These are phyloP conservation scores for Spodoptera litura DNA, from an alignment of 1,140 invertebrate genomes.

Conservation along the genomic window DNA sequence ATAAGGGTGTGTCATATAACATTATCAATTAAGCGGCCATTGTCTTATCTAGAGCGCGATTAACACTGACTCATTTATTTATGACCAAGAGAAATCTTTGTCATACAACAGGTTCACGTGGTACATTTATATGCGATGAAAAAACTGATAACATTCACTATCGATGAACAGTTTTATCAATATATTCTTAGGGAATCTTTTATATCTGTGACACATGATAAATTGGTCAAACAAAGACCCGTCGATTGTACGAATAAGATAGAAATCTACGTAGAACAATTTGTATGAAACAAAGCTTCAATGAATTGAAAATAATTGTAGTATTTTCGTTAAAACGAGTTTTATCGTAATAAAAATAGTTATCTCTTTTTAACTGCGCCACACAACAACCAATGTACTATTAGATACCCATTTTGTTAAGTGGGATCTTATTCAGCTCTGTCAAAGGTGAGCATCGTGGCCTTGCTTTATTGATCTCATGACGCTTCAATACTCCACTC, in stretches of 20 bases:
- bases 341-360: no score
- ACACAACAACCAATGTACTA: slow-evolving; percentile 17
- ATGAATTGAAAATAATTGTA: not conserved
- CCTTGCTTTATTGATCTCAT: slow-evolving; percentile 1
- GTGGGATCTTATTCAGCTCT: not conserved
- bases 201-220: no score
- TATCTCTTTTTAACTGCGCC: not conserved
- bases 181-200: no score
- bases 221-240: no score
- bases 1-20: not conserved
- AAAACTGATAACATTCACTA: not conserved
- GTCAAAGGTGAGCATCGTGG: slow-evolving; percentile 10
- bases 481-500: no score
- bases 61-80: slow-evolving; percentile 39
- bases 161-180: no score
- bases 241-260: no score
- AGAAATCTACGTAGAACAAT: not conserved
- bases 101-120: not conserved
- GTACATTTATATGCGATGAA: not conserved
- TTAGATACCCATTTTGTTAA: slow-evolving; percentile 11
- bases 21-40: slow-evolving; percentile 38
- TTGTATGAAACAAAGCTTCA: not conserved
- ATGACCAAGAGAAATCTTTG: slow-evolving; percentile 13
- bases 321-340: no score
- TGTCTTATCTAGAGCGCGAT: slow-evolving; percentile 43